phyloP scores from a whole-genome alignment of 2,797 vertebrate genomes.

The Hyperoplus lanceolatus region DNA sequence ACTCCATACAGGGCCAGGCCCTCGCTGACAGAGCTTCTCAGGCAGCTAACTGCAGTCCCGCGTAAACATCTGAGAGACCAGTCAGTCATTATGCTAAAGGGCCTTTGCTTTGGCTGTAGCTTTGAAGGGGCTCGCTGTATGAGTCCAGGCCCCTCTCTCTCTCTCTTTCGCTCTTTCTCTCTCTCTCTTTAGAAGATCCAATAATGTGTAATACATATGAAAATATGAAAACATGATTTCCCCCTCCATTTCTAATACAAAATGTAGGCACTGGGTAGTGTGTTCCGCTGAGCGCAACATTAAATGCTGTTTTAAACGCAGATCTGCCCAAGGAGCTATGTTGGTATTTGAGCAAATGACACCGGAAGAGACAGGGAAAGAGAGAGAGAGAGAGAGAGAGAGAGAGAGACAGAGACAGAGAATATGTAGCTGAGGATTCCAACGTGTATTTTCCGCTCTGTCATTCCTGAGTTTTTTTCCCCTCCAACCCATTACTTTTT shows the following conservation, averaged over 20 bases:
- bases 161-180: not conserved
- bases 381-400: conserved; percentile 27
- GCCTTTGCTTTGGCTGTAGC: conserved; percentile 35
- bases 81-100: conserved; percentile 64
- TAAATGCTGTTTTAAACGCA: conserved; percentile 40
- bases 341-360: conserved; percentile 2
- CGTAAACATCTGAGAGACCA: conserved; percentile 74
- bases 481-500: conserved; percentile 64
- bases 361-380: conserved; percentile 46
- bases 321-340: conserved; percentile 39
- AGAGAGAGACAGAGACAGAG: conserved; percentile 37
- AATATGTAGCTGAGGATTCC: conserved; percentile 64
- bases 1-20: conserved; percentile 81
- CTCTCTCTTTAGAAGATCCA: conserved; percentile 2
- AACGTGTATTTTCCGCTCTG: conserved; percentile 70
- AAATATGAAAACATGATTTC: conserved; percentile 12
- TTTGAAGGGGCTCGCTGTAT: conserved; percentile 38
- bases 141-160: not conserved
- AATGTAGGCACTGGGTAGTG: conserved; percentile 1
- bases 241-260: not conserved
- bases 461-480: conserved; percentile 70
- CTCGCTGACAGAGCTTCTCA: conserved; percentile 66
- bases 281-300: conserved; percentile 24
- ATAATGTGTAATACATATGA: conserved; percentile 11
- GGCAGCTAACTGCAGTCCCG: conserved; percentile 58